Percentiles rank a stretch among this genome's conserved stretches.
phyloP scores from a whole-genome alignment of 1,140 invertebrate genomes.

The Carcinoscorpius rotundicauda region DNA sequence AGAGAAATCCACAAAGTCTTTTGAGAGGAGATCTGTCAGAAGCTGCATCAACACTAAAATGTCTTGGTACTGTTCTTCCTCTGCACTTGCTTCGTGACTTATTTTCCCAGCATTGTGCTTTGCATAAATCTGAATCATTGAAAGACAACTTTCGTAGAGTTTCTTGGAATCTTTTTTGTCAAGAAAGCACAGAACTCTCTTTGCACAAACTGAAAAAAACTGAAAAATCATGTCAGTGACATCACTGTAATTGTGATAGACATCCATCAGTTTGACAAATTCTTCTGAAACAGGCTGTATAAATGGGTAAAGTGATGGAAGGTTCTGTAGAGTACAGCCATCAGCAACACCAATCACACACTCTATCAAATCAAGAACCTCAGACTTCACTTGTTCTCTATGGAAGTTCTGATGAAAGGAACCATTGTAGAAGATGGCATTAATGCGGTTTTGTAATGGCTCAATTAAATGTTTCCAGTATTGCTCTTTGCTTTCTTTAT shows the following conservation, averaged over 20 bases:
- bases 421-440: constrained; percentile 40
- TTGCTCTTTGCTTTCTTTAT: constrained; percentile 25
- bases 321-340: constrained; percentile 44
- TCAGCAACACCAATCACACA: constrained; percentile 50
- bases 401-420: constrained; percentile 46
- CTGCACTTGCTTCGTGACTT: constrained; percentile 41
- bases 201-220: constrained; percentile 38
- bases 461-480: constrained; percentile 39
- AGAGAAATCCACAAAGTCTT: constrained; percentile 53
- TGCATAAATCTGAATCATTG: constrained; percentile 55
- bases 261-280: constrained; percentile 48
- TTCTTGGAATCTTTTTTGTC: constrained; percentile 36
- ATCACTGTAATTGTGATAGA: constrained; percentile 69
- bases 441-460: constrained; percentile 46
- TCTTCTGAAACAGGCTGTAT: constrained; percentile 49
- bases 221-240: constrained; percentile 65
- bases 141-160: constrained; percentile 49
- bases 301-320: constrained; percentile 48
- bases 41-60: constrained; percentile 56
- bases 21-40: constrained; percentile 52
- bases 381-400: constrained; percentile 43
- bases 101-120: constrained; percentile 39
- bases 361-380: constrained; percentile 50
- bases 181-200: constrained; percentile 19
- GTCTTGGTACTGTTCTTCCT: constrained; percentile 58